Conservation (phyloP, 2,888 invertebrate genomes). For the Serripes groenlandicus region DNA sequence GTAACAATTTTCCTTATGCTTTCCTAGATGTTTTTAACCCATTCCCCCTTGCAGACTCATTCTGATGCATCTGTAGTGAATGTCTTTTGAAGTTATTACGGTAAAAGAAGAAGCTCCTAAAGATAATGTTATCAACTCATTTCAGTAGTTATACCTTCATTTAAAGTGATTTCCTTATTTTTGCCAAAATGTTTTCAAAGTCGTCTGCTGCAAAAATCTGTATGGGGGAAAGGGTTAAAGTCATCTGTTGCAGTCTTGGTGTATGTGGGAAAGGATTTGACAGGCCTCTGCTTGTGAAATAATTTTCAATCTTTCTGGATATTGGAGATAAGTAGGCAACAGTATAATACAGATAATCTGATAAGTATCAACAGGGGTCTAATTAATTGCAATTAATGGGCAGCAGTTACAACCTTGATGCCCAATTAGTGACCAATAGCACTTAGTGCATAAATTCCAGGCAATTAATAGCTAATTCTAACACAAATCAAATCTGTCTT, state of each 20-base stretch:
- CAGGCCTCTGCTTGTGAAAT: too few species aligned
- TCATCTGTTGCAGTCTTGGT: too few species aligned
- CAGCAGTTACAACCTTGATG: slow-evolving; percentile 24
- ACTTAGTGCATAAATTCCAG: slow-evolving; percentile 20
- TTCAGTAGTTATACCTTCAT: too few species aligned
- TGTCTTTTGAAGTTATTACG: not conserved
- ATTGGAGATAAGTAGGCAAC: not conserved
- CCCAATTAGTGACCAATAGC: slow-evolving; percentile 13
- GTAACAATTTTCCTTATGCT: too few species aligned
- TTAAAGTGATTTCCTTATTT: too few species aligned
- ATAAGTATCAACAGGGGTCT: slow-evolving; percentile 27
- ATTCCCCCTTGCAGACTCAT: not conserved
- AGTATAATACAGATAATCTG: slow-evolving; percentile 1
- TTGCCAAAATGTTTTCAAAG: too few species aligned
- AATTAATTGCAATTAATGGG: slow-evolving; percentile 51
- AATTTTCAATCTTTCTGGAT: too few species aligned
- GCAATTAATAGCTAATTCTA: not conserved
- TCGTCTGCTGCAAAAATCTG: too few species aligned
- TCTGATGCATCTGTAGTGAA: not conserved
- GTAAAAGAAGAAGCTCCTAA: not conserved
- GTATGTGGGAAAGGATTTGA: too few species aligned
- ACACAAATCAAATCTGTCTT: slow-evolving; percentile 6
- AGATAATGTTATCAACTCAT: too few species aligned
- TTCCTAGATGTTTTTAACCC: not conserved
- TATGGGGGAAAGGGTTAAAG: too few species aligned